Base-by-base conservation (phyloP, 2,888 invertebrate species). In the Thyatira batis region DNA sequence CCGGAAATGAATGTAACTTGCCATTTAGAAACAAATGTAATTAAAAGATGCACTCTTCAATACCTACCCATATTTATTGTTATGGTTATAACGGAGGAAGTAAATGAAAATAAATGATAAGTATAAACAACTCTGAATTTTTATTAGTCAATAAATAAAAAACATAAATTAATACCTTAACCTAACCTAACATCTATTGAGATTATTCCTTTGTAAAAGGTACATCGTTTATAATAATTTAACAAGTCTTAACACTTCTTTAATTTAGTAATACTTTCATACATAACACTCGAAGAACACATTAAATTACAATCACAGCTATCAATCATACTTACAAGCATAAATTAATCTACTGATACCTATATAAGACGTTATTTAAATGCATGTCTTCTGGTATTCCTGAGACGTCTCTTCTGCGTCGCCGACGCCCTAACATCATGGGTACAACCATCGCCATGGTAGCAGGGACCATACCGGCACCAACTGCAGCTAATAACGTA, bases 371-470 rank as follows among this genome's bases (percentile, higher is more conserved):
- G 53, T 77, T 70, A n/a, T 81, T 69, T 62, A 82, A 58, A 67
- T 80, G 63, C 46, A 71, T 54, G 52, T 75, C 58, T 57, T 69
- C 63, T 45, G 67, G 50, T 45, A 48, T 27, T 10, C 53, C 54
- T 28, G 58, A 53, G 33, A 82, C 58, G 39, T 83, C 84, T 61
- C 89, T 76, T 70, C 84, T 84, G 61, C 84, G 70, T n/a, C 88
- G 81, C 64, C 85, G 76, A 8, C 79, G 76, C n/a, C 95, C 95
- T 56, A 96, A 87, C 80, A 95, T 94, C 93, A 96, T 94, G 0
- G 96, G 96, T 33, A 96, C 94, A 63, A 96, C 92, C 94, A 96
- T 95, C 0, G 96, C 96, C 94, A 96, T 95, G 0, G 96, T 95
- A 0, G 96, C 96, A 5, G 96, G 96, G 20, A 96, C 92, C 94